A percentile compares a stretch with the other conserved stretches of the same genome.
These are phyloP conservation scores for Enteromius afrohamiltoni DNA, from an alignment of 2,797 vertebrate species.

Conservation along the genomic window DNA sequence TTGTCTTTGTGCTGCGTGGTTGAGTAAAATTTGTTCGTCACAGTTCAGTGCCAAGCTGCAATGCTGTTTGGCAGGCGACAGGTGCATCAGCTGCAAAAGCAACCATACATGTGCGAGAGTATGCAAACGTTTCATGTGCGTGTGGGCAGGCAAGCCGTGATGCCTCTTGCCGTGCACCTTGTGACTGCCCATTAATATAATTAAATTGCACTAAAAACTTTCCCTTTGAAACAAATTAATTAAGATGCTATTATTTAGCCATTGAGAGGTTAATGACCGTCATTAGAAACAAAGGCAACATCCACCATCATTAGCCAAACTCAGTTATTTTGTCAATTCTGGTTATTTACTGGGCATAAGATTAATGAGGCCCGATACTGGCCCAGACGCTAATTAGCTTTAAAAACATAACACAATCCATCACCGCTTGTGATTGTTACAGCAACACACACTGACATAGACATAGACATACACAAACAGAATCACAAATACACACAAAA, in stretches of 20 bases:
- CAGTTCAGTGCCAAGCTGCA: slow-evolving; percentile 24
- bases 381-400: slow-evolving; percentile 96
- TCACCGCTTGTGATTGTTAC: slow-evolving; percentile 87
- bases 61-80: slow-evolving; percentile 36
- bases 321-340: slow-evolving; percentile 98
- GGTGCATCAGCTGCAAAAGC: slow-evolving; percentile 27
- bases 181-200: slow-evolving; percentile 78
- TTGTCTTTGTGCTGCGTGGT: slow-evolving; percentile 11
- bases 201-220: slow-evolving; percentile 81
- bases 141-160: slow-evolving; percentile 57
- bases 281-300: slow-evolving; percentile 93
- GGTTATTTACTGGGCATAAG: slow-evolving; percentile 94
- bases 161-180: slow-evolving; percentile 67
- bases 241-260: slow-evolving; percentile 86
- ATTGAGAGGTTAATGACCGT: slow-evolving; percentile 88
- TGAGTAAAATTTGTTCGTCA: slow-evolving; percentile 19
- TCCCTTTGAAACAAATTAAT: slow-evolving; percentile 84
- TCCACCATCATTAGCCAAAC: slow-evolving; percentile 95
- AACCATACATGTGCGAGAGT: not conserved
- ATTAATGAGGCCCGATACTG: slow-evolving; percentile 93
- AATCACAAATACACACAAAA: slow-evolving; percentile 23
- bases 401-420: slow-evolving; percentile 98
- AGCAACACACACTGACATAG: slow-evolving; percentile 77
- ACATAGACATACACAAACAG: slow-evolving; percentile 18
- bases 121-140: slow-evolving; percentile 38